Conservation (phyloP, 2,113 vertebrate species). For the Australoheros scitulus region DNA sequence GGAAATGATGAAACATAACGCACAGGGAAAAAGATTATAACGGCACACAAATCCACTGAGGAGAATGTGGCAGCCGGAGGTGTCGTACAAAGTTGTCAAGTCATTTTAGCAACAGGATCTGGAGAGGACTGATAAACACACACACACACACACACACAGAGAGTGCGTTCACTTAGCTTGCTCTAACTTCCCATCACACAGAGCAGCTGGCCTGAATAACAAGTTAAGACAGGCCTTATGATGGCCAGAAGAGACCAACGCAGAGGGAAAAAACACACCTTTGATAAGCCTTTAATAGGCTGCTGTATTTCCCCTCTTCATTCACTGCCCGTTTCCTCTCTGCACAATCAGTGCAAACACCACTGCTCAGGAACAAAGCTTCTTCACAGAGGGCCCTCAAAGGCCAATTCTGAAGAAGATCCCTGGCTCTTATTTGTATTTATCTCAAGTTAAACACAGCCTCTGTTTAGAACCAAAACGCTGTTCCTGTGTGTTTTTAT, state of each 20-base stretch:
- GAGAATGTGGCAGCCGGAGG: constrained; percentile 23
- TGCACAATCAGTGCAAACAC: constrained; percentile 24
- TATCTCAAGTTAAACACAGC: background rate
- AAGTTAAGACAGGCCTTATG: background rate
- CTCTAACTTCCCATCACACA: background rate
- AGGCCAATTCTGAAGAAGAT: background rate
- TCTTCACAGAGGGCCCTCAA: background rate
- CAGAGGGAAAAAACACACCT: background rate
- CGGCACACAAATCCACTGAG: background rate
- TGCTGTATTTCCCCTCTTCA: constrained; percentile 23
- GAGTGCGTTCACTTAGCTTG: background rate
- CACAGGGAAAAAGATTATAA: background rate
- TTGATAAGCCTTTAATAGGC: background rate
- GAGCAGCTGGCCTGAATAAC: background rate
- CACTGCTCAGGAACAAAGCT: background rate
- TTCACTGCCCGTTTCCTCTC: constrained; percentile 9
- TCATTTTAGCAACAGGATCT: background rate
- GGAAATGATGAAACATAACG: constrained; percentile 17
- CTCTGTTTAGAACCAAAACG: too few relatives aligned
- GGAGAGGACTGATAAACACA: background rate
- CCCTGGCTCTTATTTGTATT: too few relatives aligned
- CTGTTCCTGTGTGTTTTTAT: background rate
- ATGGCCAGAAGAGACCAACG: background rate
- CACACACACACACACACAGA: background rate
- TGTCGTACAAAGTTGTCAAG: constrained; percentile 29